Conservation (phyloP, 2,888 invertebrate species). For the Pomacea canaliculata region DNA sequence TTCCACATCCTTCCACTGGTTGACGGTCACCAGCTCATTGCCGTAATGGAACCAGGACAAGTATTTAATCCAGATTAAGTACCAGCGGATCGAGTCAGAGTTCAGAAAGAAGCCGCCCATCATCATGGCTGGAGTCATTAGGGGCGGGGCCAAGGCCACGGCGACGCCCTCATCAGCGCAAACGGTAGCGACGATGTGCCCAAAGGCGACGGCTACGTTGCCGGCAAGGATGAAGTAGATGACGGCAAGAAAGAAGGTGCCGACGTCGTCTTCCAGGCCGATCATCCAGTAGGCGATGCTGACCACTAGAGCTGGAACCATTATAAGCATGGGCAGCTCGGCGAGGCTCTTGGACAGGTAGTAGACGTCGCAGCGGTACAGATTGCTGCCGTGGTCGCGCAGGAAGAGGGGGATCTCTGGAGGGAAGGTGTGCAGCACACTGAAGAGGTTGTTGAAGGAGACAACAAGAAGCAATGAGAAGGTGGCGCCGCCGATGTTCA, state of each 20-base stretch:
- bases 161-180: background rate
- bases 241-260: background rate
- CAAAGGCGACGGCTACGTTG: background rate
- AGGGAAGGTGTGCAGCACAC: background rate
- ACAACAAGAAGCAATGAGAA: no score
- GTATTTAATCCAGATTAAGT: slow-evolving; percentile 73
- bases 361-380: slow-evolving; percentile 12
- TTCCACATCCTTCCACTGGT: slow-evolving; percentile 88
- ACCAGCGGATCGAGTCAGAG: slow-evolving; percentile 29
- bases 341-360: slow-evolving; percentile 5
- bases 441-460: no score
- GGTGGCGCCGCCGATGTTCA: no score
- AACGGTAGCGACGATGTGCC: background rate
- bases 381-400: slow-evolving; percentile 1
- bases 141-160: background rate
- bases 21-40: slow-evolving; percentile 88
- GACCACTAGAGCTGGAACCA: background rate
- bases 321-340: background rate
- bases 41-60: slow-evolving; percentile 94
- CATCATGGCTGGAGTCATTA: background rate
- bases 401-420: slow-evolving; percentile 2
- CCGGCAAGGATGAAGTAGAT: background rate
- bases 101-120: background rate
- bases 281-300: slow-evolving; percentile 16
- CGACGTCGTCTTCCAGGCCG: background rate